Conservation (phyloP, 2,797 vertebrate species). For the Pteronotus mesoamericanus region DNA sequence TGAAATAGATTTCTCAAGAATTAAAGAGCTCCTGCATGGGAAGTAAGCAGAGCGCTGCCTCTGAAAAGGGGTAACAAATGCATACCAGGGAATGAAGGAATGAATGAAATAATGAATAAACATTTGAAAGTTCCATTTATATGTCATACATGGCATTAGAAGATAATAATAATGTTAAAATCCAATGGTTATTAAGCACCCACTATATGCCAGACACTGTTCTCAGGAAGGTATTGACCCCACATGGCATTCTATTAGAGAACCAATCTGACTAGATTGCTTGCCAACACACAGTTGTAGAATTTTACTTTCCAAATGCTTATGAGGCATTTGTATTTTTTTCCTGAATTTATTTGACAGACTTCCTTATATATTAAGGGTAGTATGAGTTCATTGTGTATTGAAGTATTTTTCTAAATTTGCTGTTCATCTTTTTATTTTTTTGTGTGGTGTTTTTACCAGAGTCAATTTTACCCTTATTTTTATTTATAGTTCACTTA, state of each 20-base stretch:
- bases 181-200: neutral
- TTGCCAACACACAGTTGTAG: neutral
- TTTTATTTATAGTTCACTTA: neutral
- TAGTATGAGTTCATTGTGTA: neutral
- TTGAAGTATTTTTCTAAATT: neutral
- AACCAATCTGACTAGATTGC: neutral
- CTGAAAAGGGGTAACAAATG: rapidly evolving
- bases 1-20: constrained; percentile 61
- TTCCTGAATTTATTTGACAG: constrained; percentile 24
- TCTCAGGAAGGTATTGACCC: neutral
- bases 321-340: neutral
- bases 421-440: neutral
- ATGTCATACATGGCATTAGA: neutral
- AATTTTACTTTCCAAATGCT: neutral
- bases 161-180: neutral
- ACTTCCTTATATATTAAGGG: neutral
- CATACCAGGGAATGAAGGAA: neutral
- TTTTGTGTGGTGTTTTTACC: neutral
- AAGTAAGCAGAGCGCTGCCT: neutral
- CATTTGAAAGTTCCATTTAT: neutral
- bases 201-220: neutral
- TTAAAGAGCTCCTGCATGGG: neutral
- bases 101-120: neutral
- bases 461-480: neutral
- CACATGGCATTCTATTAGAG: neutral